phyloP scores from a whole-genome alignment of 2,888 invertebrate genomes.

The Dendrolimus pini region DNA sequence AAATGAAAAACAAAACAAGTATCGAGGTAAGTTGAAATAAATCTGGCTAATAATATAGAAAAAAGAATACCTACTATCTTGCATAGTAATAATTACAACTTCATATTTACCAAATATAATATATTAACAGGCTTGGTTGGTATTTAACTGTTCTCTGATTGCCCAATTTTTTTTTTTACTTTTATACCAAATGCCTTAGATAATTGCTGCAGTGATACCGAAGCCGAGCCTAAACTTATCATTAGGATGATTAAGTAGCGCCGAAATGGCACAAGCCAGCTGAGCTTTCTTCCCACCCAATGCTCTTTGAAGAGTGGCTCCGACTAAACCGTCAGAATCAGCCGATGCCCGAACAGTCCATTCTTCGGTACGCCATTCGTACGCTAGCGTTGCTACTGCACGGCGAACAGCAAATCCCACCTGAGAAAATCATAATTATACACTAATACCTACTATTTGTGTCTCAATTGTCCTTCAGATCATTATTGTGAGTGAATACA shows the following conservation, averaged over 20 bases:
- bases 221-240: conserved; percentile 67
- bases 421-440: conserved; percentile 20
- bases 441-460: too few relatives aligned
- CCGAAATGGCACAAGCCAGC: conserved; percentile 58
- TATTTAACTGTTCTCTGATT: too few relatives aligned
- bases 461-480: too few relatives aligned
- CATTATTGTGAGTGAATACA: too few relatives aligned
- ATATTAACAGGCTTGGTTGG: too few relatives aligned
- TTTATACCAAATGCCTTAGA: conserved; percentile 17
- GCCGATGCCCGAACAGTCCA: conserved; percentile 61
- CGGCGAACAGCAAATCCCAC: conserved; percentile 56
- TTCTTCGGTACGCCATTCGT: conserved; percentile 55
- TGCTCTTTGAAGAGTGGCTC: conserved; percentile 54
- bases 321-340: conserved; percentile 66
- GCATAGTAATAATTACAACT: too few relatives aligned
- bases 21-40: too few relatives aligned
- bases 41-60: too few relatives aligned
- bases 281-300: conserved; percentile 53
- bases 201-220: conserved; percentile 53
- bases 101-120: too few relatives aligned
- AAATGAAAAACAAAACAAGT: too few relatives aligned
- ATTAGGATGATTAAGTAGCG: conserved; percentile 67
- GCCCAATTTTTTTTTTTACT: too few relatives aligned
- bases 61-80: too few relatives aligned
- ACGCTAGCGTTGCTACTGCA: conserved; percentile 57